phyloP scores from a whole-genome alignment of 1,140 invertebrate species.

The Trypoxylus dichotomus region DNA sequence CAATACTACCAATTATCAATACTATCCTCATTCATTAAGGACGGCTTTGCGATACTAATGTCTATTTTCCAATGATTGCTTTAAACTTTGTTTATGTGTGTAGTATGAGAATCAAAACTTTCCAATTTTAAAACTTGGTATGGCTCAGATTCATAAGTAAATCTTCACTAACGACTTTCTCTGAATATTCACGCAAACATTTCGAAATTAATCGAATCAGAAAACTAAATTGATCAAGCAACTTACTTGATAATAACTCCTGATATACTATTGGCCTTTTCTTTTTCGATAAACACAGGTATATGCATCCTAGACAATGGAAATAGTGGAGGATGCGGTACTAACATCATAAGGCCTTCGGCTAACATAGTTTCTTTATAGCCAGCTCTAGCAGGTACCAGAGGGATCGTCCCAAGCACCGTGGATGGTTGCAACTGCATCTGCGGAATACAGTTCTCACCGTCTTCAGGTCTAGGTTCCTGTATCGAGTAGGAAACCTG shows the following conservation, averaged over 20 bases:
- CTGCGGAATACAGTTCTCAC: conserved; percentile 68
- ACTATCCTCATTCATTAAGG: no score
- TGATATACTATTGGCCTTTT: conserved; percentile 65
- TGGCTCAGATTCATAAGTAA: no score
- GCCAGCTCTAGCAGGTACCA: conserved; percentile 73
- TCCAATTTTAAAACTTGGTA: no score
- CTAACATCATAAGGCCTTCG: conserved; percentile 77
- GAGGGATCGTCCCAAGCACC: conserved; percentile 68
- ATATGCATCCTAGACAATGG: conserved; percentile 85
- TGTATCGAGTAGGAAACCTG: conserved; percentile 82
- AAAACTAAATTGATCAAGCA: neutral
- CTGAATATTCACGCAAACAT: neutral
- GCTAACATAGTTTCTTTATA: conserved; percentile 81
- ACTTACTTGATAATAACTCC: conserved; percentile 82
- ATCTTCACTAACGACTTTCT: neutral
- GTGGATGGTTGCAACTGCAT: conserved; percentile 79
- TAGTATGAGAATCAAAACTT: no score
- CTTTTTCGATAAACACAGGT: conserved; percentile 78
- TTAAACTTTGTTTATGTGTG: no score
- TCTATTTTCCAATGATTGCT: no score
- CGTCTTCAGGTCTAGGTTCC: conserved; percentile 70
- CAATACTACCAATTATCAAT: no score
- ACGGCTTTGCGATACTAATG: no score
- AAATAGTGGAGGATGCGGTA: conserved; percentile 84
- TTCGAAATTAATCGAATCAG: neutral